Evolutionary conservation across 2,888 invertebrate species (phyloP).

Genomic region (Bombylius major): DNA sequence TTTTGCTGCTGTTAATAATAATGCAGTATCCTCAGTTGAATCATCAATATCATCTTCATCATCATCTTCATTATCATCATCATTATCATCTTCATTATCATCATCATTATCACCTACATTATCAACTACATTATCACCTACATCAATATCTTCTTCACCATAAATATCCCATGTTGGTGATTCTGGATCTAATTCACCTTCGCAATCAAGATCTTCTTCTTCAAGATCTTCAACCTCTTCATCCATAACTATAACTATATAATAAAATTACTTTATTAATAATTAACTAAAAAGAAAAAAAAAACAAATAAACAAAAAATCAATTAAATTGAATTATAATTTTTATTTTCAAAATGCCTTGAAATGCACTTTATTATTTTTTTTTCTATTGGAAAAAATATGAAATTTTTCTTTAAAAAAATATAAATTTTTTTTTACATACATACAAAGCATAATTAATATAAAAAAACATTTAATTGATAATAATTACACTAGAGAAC

Average conservation of each 20-base stretch:
- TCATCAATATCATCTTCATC: constrained; percentile 38
- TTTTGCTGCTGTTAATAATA: constrained; percentile 39
- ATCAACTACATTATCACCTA: constrained; percentile 35
- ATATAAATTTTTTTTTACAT: too few relatives aligned
- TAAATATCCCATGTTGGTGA: constrained; percentile 39
- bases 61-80: constrained; percentile 35
- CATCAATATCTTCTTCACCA: constrained; percentile 36
- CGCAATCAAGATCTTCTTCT: constrained; percentile 37
- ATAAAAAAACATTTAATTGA: too few relatives aligned
- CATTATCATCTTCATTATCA: constrained; percentile 41
- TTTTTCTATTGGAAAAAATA: too few relatives aligned
- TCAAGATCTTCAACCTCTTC: constrained; percentile 37
- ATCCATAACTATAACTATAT: constrained; percentile 36
- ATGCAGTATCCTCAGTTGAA: constrained; percentile 42
- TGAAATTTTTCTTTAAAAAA: too few relatives aligned
- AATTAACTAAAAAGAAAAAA: neutral
- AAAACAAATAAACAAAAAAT: constrained; percentile 1
- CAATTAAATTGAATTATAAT: too few relatives aligned
- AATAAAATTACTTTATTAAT: neutral
- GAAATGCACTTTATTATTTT: too few relatives aligned
- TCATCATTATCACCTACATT: constrained; percentile 39
- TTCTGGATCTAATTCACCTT: constrained; percentile 35
- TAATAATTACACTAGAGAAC: too few relatives aligned
- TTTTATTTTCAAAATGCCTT: too few relatives aligned
- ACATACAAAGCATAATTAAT: too few relatives aligned